Conservation (phyloP, 2,888 invertebrate species). For the Biston betularia region DNA sequence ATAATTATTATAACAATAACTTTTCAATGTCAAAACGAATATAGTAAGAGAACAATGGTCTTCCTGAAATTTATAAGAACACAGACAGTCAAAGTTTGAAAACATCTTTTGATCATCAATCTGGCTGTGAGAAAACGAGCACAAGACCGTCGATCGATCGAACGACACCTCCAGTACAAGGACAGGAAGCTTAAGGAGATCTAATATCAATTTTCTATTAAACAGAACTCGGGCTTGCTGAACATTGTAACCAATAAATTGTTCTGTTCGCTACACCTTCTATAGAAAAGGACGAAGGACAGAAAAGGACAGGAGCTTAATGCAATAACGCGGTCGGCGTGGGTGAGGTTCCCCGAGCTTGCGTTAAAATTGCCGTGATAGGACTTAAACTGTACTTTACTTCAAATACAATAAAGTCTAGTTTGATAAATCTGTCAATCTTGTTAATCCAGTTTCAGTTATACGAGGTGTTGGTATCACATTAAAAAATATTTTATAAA, state of each 20-base stretch:
- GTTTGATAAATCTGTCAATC: slow-evolving; percentile 3
- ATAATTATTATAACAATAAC: slow-evolving; percentile 66
- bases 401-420: background rate
- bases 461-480: slow-evolving; percentile 12
- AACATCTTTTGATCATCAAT: slow-evolving; percentile 19
- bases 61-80: slow-evolving; percentile 36
- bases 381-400: slow-evolving; percentile 15
- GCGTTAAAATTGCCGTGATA: slow-evolving; percentile 26
- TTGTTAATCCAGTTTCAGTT: slow-evolving; percentile 3
- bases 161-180: slow-evolving; percentile 7
- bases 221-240: slow-evolving; percentile 1
- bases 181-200: slow-evolving; percentile 1
- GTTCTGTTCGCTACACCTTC: slow-evolving; percentile 17
- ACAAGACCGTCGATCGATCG: slow-evolving; percentile 13
- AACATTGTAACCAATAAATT: slow-evolving; percentile 18
- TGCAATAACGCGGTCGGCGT: slow-evolving; percentile 47
- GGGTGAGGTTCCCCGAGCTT: slow-evolving; percentile 43
- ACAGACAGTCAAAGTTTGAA: slow-evolving; percentile 18
- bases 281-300: slow-evolving; percentile 44
- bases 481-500: slow-evolving; percentile 29
- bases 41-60: slow-evolving; percentile 47
- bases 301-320: slow-evolving; percentile 49
- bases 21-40: slow-evolving; percentile 69
- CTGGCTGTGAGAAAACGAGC: slow-evolving; percentile 13
- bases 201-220: slow-evolving; percentile 18